Percentiles rank a stretch among this genome's conserved stretches.
phyloP scores from a whole-genome alignment of 2,113 vertebrate genomes.

The Lasiurus cinereus region DNA sequence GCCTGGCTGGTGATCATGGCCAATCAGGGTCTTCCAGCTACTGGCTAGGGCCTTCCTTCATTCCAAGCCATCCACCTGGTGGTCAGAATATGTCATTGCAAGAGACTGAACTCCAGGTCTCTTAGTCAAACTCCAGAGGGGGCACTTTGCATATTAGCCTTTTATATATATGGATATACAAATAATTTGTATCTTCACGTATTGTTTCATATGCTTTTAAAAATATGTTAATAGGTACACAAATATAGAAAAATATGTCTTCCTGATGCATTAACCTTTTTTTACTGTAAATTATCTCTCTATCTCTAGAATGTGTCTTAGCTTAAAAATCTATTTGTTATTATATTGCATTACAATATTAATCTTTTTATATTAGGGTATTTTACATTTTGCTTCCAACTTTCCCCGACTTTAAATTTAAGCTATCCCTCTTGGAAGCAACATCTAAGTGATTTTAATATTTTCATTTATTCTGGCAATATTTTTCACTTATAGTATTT shows the following conservation, averaged over 20 bases:
- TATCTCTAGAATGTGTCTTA: background rate
- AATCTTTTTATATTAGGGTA: background rate
- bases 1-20: no score
- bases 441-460: background rate
- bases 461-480: background rate
- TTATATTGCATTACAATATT: background rate
- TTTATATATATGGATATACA: background rate
- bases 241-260: background rate
- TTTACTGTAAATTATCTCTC: background rate
- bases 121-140: no score
- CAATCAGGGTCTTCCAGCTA: no score
- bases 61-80: no score
- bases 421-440: background rate
- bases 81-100: no score
- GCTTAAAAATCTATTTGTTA: slow-evolving; percentile 1
- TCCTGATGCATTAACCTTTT: background rate
- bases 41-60: no score
- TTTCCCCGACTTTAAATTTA: background rate
- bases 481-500: background rate
- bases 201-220: background rate
- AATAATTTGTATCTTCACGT: background rate
- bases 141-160: no score
- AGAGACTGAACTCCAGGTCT: no score
- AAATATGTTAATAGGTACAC: background rate
- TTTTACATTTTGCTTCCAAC: slow-evolving; percentile 20